Base-by-base conservation (phyloP, 2,888 invertebrate species). In the Limnephilus auricula region DNA sequence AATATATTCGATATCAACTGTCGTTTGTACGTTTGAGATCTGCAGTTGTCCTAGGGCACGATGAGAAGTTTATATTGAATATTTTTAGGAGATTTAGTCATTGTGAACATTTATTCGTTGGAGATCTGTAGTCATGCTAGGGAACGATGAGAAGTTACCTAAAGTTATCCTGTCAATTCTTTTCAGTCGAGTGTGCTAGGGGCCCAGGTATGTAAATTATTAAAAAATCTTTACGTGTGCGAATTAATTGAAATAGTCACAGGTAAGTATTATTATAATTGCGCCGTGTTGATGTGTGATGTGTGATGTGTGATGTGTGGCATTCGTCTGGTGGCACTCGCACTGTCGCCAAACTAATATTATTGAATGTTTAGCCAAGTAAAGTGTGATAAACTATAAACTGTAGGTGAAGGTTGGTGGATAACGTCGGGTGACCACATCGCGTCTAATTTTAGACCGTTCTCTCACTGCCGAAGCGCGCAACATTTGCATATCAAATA, bases 321-420 rank as follows among this genome's bases (percentile, higher is more conserved):
- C 1, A 9, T 37, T 12, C 6, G 65, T 65, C 65, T 65, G 65
- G 65, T 65, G 65, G 65, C 65, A 65, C 25, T 65, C 25, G 65
- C 65, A 65, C 25, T 65, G 65, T 65, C 65, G 25, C 65, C 65
- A 65, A 65, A 65, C 25, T 65, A 65, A 65, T 65, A 65, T 50
- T 50, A 50, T 65, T 65, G 65, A 65, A 65, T 65, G n/a, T 65
- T 25, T 65, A 65, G 25, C 4, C 65, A 65, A 65, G 65, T 65
- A 31, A 32, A 80, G 65, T 85, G 85, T 30, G 85, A 85, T 85
- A 85, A 85, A 85, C 84, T 84, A 32, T 18, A 45, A 45, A 32
- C 37, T 32, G 79, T 88, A 88, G 87, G 87, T 88, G 87, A 88
- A 88, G 87, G 87, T 34, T 88, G 87, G n/a, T 34, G 31, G 82